Evolutionary conservation across 2,888 invertebrate species (phyloP).

Genomic region (Pseudanteris insignis): DNA sequence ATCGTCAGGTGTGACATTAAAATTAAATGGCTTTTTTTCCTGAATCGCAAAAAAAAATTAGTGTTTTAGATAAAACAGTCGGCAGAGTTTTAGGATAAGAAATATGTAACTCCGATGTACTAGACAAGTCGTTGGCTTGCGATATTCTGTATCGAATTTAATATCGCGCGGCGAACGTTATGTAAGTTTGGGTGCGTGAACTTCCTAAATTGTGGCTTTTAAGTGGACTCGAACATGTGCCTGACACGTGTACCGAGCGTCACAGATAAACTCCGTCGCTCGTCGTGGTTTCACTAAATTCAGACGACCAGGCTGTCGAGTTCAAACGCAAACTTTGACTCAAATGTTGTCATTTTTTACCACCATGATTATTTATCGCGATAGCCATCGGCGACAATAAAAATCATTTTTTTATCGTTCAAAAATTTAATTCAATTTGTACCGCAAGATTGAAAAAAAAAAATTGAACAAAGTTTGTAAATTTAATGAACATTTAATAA

Average conservation of each 20-base stretch:
- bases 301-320: not conserved
- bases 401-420: no score
- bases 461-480: no score
- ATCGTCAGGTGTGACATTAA: no score
- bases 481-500: slow-evolving; percentile 26
- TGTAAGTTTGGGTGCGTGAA: slow-evolving; percentile 30
- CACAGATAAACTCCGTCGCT: slow-evolving; percentile 26
- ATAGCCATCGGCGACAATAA: no score
- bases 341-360: slow-evolving; percentile 7
- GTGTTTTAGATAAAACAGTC: no score
- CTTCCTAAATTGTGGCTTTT: slow-evolving; percentile 37
- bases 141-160: slow-evolving; percentile 11
- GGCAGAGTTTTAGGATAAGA: no score
- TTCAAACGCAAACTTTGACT: slow-evolving; percentile 11
- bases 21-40: no score
- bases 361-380: no score
- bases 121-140: slow-evolving; percentile 1
- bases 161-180: slow-evolving; percentile 24
- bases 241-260: slow-evolving; percentile 37
- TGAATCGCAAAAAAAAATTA: no score
- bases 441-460: no score
- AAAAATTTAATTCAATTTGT: no score
- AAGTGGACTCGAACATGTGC: slow-evolving; percentile 38
- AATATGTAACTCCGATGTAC: no score
- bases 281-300: slow-evolving; percentile 1